phyloP scores from a whole-genome alignment of 2,113 vertebrate genomes.

The Lepus timidus region DNA sequence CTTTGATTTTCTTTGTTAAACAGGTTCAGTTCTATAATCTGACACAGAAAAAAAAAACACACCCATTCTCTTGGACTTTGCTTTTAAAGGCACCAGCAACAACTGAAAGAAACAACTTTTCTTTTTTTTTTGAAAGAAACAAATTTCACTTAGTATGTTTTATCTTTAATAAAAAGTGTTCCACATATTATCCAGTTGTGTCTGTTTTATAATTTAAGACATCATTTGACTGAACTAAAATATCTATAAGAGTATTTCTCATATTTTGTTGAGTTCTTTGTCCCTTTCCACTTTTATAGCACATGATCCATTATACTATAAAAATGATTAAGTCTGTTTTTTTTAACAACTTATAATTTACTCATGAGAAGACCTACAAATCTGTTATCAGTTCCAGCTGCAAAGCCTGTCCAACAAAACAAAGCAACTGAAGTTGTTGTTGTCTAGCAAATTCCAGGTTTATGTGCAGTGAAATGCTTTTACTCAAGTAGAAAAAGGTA shows the following conservation, averaged over 20 bases:
- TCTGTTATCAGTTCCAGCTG: neutral
- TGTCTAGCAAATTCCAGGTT: slow-evolving; percentile 45
- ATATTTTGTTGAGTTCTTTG: neutral
- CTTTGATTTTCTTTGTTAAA: slow-evolving; percentile 27
- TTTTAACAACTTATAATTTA: slow-evolving; percentile 39
- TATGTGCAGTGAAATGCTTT: slow-evolving; percentile 25
- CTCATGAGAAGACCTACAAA: slow-evolving; percentile 16
- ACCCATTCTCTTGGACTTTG: neutral
- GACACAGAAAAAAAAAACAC: slow-evolving; percentile 16
- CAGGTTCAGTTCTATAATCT: neutral
- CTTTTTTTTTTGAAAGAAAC: slow-evolving; percentile 22
- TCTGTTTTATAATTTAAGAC: slow-evolving; percentile 21
- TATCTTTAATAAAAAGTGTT: slow-evolving; percentile 54
- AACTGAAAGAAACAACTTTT: no score
- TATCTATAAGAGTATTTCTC: slow-evolving; percentile 48
- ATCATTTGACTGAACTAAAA: neutral
- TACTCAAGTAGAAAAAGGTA: slow-evolving; percentile 47
- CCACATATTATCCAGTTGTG: slow-evolving; percentile 35
- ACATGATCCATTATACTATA: neutral
- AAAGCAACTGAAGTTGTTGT: slow-evolving; percentile 9
- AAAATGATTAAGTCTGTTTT: slow-evolving; percentile 41
- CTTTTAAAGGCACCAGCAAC: neutral
- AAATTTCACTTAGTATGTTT: slow-evolving; percentile 59
- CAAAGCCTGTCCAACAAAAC: neutral
- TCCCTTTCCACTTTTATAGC: slow-evolving; percentile 18